phyloP scores from a whole-genome alignment of 2,797 vertebrate genomes.

The Oreortyx pictus region DNA sequence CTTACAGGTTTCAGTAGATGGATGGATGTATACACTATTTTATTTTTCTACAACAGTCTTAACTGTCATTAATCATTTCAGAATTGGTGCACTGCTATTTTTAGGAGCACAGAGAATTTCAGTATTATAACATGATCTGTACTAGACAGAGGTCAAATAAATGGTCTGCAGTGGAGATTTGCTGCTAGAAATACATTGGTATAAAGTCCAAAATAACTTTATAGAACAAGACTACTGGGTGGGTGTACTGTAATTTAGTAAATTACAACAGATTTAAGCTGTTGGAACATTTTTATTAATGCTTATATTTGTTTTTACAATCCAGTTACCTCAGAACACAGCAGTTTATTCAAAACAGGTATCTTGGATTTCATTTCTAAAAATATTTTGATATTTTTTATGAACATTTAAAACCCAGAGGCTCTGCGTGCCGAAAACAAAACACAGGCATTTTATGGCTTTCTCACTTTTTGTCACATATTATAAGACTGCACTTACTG shows the following conservation, averaged over 20 bases:
- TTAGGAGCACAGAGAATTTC: conserved; percentile 58
- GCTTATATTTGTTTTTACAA: conserved; percentile 59
- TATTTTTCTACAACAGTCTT: conserved; percentile 49
- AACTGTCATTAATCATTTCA: conserved; percentile 72
- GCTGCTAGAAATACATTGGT: conserved; percentile 26
- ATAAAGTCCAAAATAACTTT: conserved; percentile 60
- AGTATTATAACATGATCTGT: conserved; percentile 6
- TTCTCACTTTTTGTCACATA: conserved; percentile 16
- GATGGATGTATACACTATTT: conserved; percentile 25
- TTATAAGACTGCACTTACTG: neutral
- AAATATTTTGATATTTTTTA: conserved; percentile 58
- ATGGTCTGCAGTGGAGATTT: conserved; percentile 28
- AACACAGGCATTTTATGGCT: conserved; percentile 6
- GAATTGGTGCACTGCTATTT: conserved; percentile 42
- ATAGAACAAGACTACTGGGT: conserved; percentile 10
- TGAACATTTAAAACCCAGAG: conserved; percentile 42
- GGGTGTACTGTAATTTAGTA: conserved; percentile 52
- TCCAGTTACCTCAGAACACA: conserved; percentile 51
- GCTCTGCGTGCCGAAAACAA: conserved; percentile 21
- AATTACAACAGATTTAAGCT: conserved; percentile 61
- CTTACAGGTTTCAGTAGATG: conserved; percentile 44
- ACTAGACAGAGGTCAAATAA: conserved; percentile 35
- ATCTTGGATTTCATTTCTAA: conserved; percentile 61
- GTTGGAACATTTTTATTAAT: conserved; percentile 67
- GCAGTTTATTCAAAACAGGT: conserved; percentile 59